These are phyloP conservation scores for Micronycteris hirsuta DNA, from an alignment of 2,113 vertebrate genomes.

Conservation along the genomic window DNA sequence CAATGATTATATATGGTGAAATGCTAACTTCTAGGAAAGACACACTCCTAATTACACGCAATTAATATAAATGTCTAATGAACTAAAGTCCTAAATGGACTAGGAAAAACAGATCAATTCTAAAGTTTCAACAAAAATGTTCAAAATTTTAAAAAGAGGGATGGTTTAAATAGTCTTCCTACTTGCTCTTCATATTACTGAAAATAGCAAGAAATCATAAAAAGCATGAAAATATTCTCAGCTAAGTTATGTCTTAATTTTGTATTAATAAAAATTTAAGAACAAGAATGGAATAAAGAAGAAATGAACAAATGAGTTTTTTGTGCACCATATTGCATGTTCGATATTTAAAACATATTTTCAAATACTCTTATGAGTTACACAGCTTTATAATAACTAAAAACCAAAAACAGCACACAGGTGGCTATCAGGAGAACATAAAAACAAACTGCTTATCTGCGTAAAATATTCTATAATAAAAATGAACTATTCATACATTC, in stretches of 20 bases:
- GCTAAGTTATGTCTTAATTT: not conserved
- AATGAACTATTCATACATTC: not conserved
- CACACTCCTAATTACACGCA: not conserved
- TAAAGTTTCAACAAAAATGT: not conserved
- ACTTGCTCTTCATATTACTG: not conserved
- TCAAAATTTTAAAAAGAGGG: not conserved
- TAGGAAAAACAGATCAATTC: not conserved
- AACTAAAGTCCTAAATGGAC: not conserved
- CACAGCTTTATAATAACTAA: not conserved
- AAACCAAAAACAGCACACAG: not conserved
- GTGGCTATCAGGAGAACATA: not conserved
- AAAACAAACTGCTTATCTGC: slow-evolving; percentile 7
- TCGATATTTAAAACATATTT: not conserved
- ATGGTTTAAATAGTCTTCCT: not conserved
- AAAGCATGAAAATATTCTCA: not conserved
- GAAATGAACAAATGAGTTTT: not conserved
- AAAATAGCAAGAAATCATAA: not conserved
- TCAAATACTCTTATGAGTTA: not conserved
- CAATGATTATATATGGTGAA: not conserved
- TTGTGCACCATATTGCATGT: not conserved
- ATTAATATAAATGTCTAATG: not conserved
- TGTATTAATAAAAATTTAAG: slow-evolving; percentile 1
- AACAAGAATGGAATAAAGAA: not conserved
- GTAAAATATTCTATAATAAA: not conserved
- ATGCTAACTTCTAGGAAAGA: not conserved